Evolutionary conservation across 2,888 invertebrate genomes (phyloP).

Genomic region (Palloptera scutellata): DNA sequence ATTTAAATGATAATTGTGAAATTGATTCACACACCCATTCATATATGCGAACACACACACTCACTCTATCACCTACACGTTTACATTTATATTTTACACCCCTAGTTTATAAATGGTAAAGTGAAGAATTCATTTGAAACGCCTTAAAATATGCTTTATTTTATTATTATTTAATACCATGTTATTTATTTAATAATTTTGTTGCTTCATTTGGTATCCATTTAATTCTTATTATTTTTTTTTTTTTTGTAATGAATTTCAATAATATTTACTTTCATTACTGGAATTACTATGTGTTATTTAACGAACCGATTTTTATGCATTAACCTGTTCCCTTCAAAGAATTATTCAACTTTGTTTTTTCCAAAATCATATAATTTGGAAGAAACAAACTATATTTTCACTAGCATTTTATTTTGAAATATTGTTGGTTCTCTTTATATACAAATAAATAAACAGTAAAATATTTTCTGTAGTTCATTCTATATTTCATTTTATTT

Average conservation of each 20-base stretch:
- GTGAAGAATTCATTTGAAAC: background rate
- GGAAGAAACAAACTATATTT: too few species aligned
- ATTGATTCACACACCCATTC: background rate
- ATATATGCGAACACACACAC: background rate
- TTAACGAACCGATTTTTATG: too few species aligned
- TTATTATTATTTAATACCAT: slow-evolving; percentile 8
- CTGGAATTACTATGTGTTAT: background rate
- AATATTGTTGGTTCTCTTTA: too few species aligned
- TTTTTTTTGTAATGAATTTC: slow-evolving; percentile 5
- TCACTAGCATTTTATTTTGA: too few species aligned
- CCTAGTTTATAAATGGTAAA: too few species aligned
- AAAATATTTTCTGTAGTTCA: too few species aligned
- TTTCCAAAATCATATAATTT: too few species aligned
- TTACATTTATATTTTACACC: background rate
- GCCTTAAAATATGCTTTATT: slow-evolving; percentile 43
- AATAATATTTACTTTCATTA: slow-evolving; percentile 9
- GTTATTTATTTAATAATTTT: background rate
- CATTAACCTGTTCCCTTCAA: too few species aligned
- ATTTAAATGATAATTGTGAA: too few species aligned
- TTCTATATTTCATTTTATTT: background rate
- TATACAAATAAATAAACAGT: too few species aligned
- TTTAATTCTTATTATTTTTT: slow-evolving; percentile 3
- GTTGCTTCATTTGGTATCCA: too few species aligned
- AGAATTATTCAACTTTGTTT: too few species aligned
- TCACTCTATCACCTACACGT: background rate